These are phyloP conservation scores for Seira sanloemensis DNA, from an alignment of 2,888 invertebrate species.

Conservation along the genomic window DNA sequence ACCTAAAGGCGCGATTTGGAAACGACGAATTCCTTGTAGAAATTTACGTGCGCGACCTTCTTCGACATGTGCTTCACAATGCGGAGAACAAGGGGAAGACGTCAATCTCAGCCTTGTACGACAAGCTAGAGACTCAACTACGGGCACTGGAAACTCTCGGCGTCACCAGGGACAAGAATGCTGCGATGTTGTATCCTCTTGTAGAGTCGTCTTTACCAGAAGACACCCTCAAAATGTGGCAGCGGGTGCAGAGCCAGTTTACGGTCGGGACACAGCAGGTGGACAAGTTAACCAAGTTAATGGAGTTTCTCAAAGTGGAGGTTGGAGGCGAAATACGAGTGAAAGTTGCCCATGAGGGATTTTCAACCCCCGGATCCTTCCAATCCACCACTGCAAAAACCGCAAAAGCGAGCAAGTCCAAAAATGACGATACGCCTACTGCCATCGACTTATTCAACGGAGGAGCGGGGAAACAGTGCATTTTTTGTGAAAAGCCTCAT, in stretches of 20 bases:
- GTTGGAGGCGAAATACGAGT: constrained; percentile 21
- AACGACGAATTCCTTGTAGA: constrained; percentile 15
- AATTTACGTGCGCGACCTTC: constrained; percentile 47
- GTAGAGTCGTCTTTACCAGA: constrained; percentile 30
- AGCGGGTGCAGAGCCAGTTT: not conserved
- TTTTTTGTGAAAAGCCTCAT: constrained; percentile 32
- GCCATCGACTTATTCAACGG: not conserved
- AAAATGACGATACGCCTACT: not conserved
- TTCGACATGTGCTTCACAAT: constrained; percentile 18
- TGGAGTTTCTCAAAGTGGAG: constrained; percentile 35
- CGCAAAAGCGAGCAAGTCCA: not conserved
- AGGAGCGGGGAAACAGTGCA: not conserved
- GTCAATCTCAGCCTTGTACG: not conserved
- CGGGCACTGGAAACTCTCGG: not conserved
- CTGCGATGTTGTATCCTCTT: constrained; percentile 17
- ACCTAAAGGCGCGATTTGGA: constrained; percentile 31
- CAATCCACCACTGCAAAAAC: too few relatives aligned
- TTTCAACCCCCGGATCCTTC: too few relatives aligned
- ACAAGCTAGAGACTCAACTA: not conserved
- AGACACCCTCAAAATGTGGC: constrained; percentile 22
- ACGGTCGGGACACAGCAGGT: not conserved
- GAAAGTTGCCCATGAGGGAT: too few relatives aligned
- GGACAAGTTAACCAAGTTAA: not conserved
- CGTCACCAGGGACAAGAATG: constrained; percentile 25
- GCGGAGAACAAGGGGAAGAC: not conserved